These are phyloP conservation scores for Pemphigus obesinymphae DNA, from an alignment of 1,140 invertebrate species.

Conservation along the genomic window DNA sequence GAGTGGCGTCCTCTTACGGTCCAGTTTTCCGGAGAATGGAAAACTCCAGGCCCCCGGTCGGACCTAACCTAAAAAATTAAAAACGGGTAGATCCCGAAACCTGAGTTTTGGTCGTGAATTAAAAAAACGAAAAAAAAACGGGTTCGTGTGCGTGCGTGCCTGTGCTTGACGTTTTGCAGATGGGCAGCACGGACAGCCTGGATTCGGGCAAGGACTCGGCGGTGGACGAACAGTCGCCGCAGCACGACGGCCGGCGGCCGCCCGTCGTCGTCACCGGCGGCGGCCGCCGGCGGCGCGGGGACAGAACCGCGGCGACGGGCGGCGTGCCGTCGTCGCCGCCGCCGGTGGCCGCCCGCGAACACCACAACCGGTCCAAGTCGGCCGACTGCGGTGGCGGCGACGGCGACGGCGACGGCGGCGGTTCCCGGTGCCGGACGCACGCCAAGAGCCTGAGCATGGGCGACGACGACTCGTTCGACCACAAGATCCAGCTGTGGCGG, in stretches of 20 bases:
- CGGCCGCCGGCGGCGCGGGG: neutral
- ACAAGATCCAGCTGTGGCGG: conserved; percentile 61
- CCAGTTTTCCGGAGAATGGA: too few species aligned
- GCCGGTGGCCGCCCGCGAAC: neutral
- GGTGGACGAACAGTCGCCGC: conserved; percentile 34
- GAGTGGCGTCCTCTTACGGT: too few species aligned
- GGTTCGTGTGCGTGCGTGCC: neutral
- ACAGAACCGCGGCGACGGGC: neutral
- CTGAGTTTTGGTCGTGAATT: too few species aligned
- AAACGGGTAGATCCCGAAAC: too few species aligned
- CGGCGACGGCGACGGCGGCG: neutral
- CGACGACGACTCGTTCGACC: conserved; percentile 50
- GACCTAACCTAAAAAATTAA: too few species aligned
- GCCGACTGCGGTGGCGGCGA: neutral
- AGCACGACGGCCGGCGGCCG: neutral
- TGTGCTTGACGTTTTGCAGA: conserved; percentile 36
- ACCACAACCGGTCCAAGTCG: neutral
- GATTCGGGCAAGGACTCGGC: conserved; percentile 44
- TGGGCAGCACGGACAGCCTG: conserved; percentile 42
- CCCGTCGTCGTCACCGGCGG: neutral
- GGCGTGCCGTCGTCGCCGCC: neutral
- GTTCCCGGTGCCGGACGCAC: conserved; percentile 46
- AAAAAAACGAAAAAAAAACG: too few species aligned
- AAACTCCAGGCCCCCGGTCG: too few species aligned
- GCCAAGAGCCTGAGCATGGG: conserved; percentile 55